Conservation (phyloP, 2,797 vertebrate genomes). For the Scyliorhinus canicula region DNA sequence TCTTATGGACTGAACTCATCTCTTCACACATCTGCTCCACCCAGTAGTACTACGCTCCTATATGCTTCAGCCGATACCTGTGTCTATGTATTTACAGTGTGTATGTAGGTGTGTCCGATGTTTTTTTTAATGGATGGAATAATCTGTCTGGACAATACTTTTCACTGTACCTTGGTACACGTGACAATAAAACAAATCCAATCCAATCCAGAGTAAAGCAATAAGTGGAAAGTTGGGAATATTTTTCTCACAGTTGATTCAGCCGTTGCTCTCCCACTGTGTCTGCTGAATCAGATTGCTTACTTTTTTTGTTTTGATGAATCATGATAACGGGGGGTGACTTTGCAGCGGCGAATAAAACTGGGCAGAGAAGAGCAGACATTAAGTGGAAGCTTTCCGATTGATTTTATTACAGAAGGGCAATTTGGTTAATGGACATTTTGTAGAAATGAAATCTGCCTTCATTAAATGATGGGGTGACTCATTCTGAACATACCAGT, state of each 20-base stretch:
- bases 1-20: no score
- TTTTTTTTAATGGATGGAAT: no score
- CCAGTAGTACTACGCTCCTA: no score
- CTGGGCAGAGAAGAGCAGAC: neutral
- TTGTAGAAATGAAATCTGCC: constrained; percentile 13
- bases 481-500: neutral
- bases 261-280: neutral
- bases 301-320: neutral
- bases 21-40: no score
- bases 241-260: no score
- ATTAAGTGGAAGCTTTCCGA: neutral
- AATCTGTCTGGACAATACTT: no score
- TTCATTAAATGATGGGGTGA: neutral
- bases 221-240: neutral
- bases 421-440: constrained; percentile 26
- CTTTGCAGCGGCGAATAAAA: neutral
- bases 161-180: no score
- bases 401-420: neutral
- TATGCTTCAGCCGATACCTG: no score
- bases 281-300: neutral
- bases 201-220: no score
- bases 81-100: no score
- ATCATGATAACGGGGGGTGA: neutral
- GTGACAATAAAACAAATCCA: no score
- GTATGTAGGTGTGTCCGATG: no score